Base-by-base conservation (phyloP, 2,888 invertebrate genomes). In the Sphaeridia pumilis region DNA sequence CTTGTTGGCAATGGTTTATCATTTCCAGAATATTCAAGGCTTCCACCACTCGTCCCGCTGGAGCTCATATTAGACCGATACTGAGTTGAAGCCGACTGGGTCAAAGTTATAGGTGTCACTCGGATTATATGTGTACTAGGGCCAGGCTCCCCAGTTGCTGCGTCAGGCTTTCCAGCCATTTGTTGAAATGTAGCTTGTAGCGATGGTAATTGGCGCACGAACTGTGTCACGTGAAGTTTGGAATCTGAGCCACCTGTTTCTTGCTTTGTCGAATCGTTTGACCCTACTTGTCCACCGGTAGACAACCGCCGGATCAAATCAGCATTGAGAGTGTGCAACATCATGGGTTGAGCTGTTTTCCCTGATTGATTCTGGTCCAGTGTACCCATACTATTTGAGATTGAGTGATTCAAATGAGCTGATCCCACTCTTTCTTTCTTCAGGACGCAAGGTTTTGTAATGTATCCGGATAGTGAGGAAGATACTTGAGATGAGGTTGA, bases 1-100 rank as follows among this genome's bases (percentile, higher is more conserved):
- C 52, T 14, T 10, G 52, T 52, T 1, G 52, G 51, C 4, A 51
- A 31, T 5, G 51, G 52, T 31, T 26, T 38, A 17, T 46, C 46
- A 20, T 25, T 17, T 14, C 25, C 20, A 38, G 43, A 21, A 10
- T 43, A 21, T 10, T 7, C 12, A 10, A n/a, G 24, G 24, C 4
- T 43, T 10, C 10, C 24, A 5, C 4, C n/a, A n/a, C n/a, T n/a
- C n/a, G n/a, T n/a, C n/a, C n/a, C n/a, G n/a, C n/a, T n/a, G n/a
- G n/a, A n/a, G n/a, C n/a, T 12, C 5, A 38, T 17, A 14, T 5
- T 17, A 5, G 38, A 17, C 38, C 5, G 17, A 7, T 38, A 17
- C 20, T 14, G 5, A 38, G 17, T 17, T 5, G 38, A 17, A 7
- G 38, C 12, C n/a, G n/a, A n/a, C n/a, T n/a, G n/a, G 10, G 38